Conservation (phyloP, 1,140 invertebrate species). For the Zaprionus tsacasi region DNA sequence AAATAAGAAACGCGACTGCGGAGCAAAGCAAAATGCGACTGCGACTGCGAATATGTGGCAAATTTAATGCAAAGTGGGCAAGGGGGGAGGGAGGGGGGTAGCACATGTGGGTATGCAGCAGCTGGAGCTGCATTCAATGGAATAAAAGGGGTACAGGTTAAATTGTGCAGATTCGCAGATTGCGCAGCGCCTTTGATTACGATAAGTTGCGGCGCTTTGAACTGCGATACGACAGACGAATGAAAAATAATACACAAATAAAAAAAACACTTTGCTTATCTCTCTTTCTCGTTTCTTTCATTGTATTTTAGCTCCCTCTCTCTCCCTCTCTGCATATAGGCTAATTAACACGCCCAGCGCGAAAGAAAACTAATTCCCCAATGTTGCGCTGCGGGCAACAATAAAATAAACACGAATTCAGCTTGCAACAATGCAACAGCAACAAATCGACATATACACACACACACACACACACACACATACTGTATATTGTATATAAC, state of each 20-base stretch:
- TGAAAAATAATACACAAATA: too few relatives aligned
- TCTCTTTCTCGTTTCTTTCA: conserved; percentile 6
- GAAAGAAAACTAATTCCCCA: conserved; percentile 27
- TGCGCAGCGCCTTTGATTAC: conserved; percentile 24
- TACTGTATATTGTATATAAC: conserved; percentile 1
- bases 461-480: background rate
- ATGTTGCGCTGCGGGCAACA: conserved; percentile 25
- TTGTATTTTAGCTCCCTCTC: background rate
- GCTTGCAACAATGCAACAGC: conserved; percentile 20
- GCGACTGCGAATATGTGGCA: conserved; percentile 44
- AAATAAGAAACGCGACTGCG: conserved; percentile 38
- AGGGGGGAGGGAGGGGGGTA: too few relatives aligned
- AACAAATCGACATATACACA: conserved; percentile 1
- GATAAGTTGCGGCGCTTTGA: conserved; percentile 38
- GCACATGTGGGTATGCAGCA: background rate
- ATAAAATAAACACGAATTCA: conserved; percentile 30
- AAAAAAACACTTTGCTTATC: background rate
- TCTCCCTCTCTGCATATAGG: background rate
- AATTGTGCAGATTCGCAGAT: conserved; percentile 31
- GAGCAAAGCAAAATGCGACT: conserved; percentile 37
- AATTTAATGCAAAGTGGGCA: conserved; percentile 44
- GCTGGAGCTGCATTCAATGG: conserved; percentile 8
- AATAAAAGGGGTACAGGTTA: conserved; percentile 34
- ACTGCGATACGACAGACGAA: conserved; percentile 23
- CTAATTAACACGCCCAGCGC: conserved; percentile 19